Percentiles rank a stretch among this genome's conserved stretches.
Evolutionary conservation across 2,888 invertebrate species (phyloP).

Genomic region (Criorhina ranunculi): DNA sequence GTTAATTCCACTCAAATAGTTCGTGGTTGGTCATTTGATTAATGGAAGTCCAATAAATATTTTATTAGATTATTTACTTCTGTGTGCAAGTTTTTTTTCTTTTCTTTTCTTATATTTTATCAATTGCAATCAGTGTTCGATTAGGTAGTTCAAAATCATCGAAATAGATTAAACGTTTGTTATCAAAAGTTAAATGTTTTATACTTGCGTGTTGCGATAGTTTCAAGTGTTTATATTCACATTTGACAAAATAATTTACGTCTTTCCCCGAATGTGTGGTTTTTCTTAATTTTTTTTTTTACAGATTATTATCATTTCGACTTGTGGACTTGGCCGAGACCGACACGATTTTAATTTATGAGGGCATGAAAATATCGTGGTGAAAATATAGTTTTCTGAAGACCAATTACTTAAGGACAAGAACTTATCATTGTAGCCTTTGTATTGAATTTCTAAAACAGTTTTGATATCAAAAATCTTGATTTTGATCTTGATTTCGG

Average conservation of each 20-base stretch:
- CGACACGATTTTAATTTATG: neutral
- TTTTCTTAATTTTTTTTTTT: neutral
- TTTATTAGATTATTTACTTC: conserved; percentile 4
- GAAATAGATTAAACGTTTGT: neutral
- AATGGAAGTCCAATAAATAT: neutral
- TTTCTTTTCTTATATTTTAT: no score
- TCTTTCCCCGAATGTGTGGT: neutral
- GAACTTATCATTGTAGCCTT: no score
- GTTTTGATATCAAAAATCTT: no score
- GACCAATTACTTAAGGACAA: no score
- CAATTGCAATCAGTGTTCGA: conserved; percentile 28
- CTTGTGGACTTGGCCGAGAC: neutral
- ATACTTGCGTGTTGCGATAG: conserved; percentile 4
- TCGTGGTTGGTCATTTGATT: conserved; percentile 21
- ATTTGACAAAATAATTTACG: conserved; percentile 1
- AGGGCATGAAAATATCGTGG: no score
- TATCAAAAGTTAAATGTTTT: conserved; percentile 14
- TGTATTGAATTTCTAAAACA: no score
- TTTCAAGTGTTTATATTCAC: neutral
- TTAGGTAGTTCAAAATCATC: conserved; percentile 3
- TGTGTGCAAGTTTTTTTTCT: conserved; percentile 5
- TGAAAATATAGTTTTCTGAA: no score
- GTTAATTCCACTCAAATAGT: conserved; percentile 13
- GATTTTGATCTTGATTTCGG: no score
- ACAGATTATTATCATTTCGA: neutral